Conservation (phyloP, 2,113 vertebrate species). For the Seriola dumerili region DNA sequence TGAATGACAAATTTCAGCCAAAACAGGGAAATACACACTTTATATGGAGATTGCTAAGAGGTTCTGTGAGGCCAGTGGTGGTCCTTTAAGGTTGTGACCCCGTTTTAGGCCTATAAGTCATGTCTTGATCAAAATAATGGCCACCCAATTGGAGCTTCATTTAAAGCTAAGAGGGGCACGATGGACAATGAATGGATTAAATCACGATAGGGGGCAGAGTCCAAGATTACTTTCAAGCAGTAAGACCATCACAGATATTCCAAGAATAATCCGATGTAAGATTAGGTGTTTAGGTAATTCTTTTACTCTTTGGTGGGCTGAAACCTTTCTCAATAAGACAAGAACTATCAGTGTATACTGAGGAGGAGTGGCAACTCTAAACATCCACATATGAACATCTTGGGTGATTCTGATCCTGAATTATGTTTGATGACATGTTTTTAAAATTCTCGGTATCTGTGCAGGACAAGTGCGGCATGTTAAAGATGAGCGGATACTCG, state of each 20-base stretch:
- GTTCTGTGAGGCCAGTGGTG: constrained; percentile 18
- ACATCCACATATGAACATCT: background rate
- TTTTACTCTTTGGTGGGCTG: constrained; percentile 18
- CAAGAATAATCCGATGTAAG: constrained; percentile 43
- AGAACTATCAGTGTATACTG: background rate
- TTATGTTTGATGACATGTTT: background rate
- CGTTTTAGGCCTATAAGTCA: constrained; percentile 27
- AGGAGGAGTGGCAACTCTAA: background rate
- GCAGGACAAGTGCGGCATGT: background rate
- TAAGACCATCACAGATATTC: constrained; percentile 24
- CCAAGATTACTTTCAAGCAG: constrained; percentile 66
- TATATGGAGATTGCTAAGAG: constrained; percentile 26
- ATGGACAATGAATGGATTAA: constrained; percentile 75
- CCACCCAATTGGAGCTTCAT: constrained; percentile 68
- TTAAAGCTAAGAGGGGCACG: constrained; percentile 48
- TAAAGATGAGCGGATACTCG: background rate
- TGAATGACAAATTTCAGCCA: constrained; percentile 32
- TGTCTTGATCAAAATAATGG: constrained; percentile 55
- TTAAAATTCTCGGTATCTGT: background rate
- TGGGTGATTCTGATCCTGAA: background rate
- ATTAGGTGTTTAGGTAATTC: constrained; percentile 37
- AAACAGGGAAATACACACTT: constrained; percentile 62
- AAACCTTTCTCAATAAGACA: constrained; percentile 3
- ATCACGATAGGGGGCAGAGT: constrained; percentile 44
- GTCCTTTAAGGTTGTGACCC: constrained; percentile 55